Evolutionary conservation across 1,140 invertebrate species (phyloP), one percentile per base, ranked within the genome.

Genomic region (Riptortus pedestris): DNA sequence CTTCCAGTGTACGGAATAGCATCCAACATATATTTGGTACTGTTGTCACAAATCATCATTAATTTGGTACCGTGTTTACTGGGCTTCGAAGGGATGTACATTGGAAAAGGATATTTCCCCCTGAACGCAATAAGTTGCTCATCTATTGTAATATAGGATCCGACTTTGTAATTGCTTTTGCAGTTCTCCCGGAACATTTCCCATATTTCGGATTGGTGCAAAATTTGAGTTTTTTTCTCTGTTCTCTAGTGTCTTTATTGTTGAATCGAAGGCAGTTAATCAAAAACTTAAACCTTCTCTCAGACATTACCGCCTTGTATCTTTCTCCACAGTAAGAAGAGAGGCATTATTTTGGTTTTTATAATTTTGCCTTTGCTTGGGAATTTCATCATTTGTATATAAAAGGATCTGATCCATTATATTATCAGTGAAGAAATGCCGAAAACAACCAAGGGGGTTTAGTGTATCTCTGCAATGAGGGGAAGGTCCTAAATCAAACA

Each of bases 21-120:
- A 69, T 73, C 71, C 14, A 70, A 62, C 45, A 74, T 62, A 62
- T 76, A 75, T 33, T 70, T 68, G 11, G 67, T 72, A 58, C 45
- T 51, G 26, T 71, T 69, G 67, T 76, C 72, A n/a, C 68, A 70
- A 18, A 74, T 65, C 47, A 65, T 68, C 29, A 71, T 38, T 48
- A 77, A 70, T 72, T 79, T 78, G 27, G 79, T 67, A 0, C 77
- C 78, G 67, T 59, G 70, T 45, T 65, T 71, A 69, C 60, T 69
- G 66, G 4, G 59, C 27, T 62, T 65, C 52, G 51, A 64, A 18
- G 74, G 74, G 16, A 78, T 73, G 63, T 76, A 77, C 60, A 74
- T 72, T 12, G 68, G 68, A 61, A 77, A 77, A 12, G 18, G 2
- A 63, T 71, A 74, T 38, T 71, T 55, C 28, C 73, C 74, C 29